Base-by-base conservation (phyloP, 2,113 vertebrate species). In the Megalops atlanticus region DNA sequence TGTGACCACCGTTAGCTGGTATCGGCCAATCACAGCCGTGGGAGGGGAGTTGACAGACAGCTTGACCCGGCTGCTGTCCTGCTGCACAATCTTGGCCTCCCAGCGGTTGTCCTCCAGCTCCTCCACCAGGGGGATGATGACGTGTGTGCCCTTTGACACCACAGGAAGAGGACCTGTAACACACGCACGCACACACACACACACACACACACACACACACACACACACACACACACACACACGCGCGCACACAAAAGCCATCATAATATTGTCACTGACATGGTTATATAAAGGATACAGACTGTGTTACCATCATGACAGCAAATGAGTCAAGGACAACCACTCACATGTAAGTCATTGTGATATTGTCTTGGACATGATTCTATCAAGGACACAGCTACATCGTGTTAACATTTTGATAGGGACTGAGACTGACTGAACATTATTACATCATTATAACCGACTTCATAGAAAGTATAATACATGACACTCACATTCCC, bases 131-230 rank as follows among this genome's bases (percentile, higher is more conserved):
- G 93, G 95, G 6, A 98, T 88, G 83, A 96, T 94, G 84, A 96
- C 78, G 8, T 95, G 96, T 1, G 96, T 97, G 40, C 93, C 93
- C 87, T 97, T 97, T 18, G 95, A 95, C 76, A 96, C 93, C 77
- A 95, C 85, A 0, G 96, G 96, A 52, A 88, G 89, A 16, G 91
- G 79, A 47, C 96, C 96, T 97, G 79, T 2, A 52, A 21, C 45
- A 52, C 18, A 21, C 49, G 24, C 18, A 52, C 12, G 6, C 49
- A 21, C 49, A 52, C 18, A 52, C 49, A 52, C 49, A 52, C 49
- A 21, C 49, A 52, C 18, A 52, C 49, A 52, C 49, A 52, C 1
- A 21, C 49, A 21, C 18, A 52, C 49, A 52, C 18, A 21, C 18
- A 2, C 49, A 52, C 49, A 52, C 18, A 2, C 18, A 52, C 18